These are phyloP conservation scores for Cheilosia scutellata DNA, from an alignment of 2,888 invertebrate genomes.

Conservation along the genomic window DNA sequence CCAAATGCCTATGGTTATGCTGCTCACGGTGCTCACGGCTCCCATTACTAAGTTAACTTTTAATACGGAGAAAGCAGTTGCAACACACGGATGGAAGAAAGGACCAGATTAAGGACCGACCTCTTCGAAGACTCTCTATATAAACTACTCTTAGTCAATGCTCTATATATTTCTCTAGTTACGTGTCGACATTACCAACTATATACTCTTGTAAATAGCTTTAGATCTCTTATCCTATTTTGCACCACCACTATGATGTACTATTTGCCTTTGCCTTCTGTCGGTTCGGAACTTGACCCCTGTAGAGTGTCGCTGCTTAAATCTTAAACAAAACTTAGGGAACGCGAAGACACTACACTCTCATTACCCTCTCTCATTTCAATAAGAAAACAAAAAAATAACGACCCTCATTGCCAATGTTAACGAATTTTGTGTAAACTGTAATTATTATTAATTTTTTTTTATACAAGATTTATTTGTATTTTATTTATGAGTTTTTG, in stretches of 20 bases:
- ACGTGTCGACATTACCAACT: conserved; percentile 53
- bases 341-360: conserved; percentile 44
- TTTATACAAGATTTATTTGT: conserved; percentile 46
- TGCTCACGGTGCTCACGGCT: conserved; percentile 76
- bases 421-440: conserved; percentile 72
- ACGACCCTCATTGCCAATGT: conserved; percentile 76
- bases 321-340: conserved; percentile 28
- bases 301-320: conserved; percentile 61
- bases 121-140: conserved; percentile 47
- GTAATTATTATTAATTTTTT: conserved; percentile 14
- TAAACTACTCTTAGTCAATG: conserved; percentile 70
- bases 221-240: conserved; percentile 58
- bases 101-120: conserved; percentile 61
- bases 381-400: conserved; percentile 46
- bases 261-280: conserved; percentile 21
- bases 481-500: conserved; percentile 71
- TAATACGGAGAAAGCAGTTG: conserved; percentile 50
- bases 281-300: conserved; percentile 37
- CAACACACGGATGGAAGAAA: conserved; percentile 72
- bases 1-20: conserved; percentile 75
- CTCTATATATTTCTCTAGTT: conserved; percentile 53
- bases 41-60: conserved; percentile 80
- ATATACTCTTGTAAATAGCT: conserved; percentile 73
- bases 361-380: conserved; percentile 67
- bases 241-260: conserved; percentile 16